Evolutionary conservation across 2,113 vertebrate genomes (phyloP), one percentile per base, ranked within the genome.

Genomic region (Poecile atricapillus): DNA sequence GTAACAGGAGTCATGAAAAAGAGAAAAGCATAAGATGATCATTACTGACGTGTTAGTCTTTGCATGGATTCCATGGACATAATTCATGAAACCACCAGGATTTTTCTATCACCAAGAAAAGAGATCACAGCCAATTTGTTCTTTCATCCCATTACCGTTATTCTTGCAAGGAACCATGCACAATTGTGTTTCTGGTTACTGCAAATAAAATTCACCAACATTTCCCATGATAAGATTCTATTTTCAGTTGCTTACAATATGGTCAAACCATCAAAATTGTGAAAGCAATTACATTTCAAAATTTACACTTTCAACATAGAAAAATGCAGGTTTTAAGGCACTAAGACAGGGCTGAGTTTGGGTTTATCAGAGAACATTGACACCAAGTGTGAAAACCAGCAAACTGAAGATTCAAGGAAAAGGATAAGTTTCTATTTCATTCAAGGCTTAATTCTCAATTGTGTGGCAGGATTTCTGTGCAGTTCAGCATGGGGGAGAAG

Each of bases 401-500:
- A 86, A 50, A 37, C 5, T 22, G 23, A 70, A 65, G 37, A 58
- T 44, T 11, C n/a, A 71, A 69, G 31, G 28, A 18, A 16, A 43
- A 71, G 56, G 9, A 5, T 47, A 35, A 35, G 4, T 63, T 89
- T 80, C 30, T 44, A 18, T 16, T 64, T 75, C 44, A 47, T 52
- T 74, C 33, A 52, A 39, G 6, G 21, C 62, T 89, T 76, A 13
- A 43, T 67, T 83, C 33, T 25, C 4, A 55, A 1, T 69, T 59
- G 33, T 52, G n/a, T 37, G 55, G 39, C 8, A 68, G 41, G 15
- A 59, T 13, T 73, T 63, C 8, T 4, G 5, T 24, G 13, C 22
- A 41, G 25, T 53, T 86, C n/a, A 59, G 31, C 0, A 0, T 11
- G 11, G 4, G 14, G 5, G 18, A 41, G 30, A 87, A 13, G 10